A percentile compares a stretch with the other conserved stretches of the same genome.
Evolutionary conservation across 2,888 invertebrate species (phyloP).

Genomic region (Hirtodrosophila duncani): DNA sequence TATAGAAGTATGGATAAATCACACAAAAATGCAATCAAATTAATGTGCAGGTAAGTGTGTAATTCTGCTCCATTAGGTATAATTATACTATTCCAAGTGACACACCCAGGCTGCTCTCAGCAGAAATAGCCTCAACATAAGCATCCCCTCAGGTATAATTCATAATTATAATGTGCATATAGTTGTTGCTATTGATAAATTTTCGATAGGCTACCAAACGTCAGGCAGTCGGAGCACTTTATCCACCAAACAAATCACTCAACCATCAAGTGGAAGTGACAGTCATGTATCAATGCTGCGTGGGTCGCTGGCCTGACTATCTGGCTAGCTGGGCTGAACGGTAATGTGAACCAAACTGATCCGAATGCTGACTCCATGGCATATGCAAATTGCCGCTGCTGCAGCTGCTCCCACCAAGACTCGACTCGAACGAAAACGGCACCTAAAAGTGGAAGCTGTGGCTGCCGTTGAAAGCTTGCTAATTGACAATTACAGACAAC

Average conservation of each 20-base stretch:
- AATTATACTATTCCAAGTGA: too few species aligned
- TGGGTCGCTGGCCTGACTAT: slow-evolving; percentile 34
- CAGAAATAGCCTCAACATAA: too few species aligned
- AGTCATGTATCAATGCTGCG: slow-evolving; percentile 55
- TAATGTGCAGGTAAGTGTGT: too few species aligned
- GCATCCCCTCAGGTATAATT: too few species aligned
- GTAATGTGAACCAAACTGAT: slow-evolving; percentile 27
- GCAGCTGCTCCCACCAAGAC: slow-evolving; percentile 37
- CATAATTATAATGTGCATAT: too few species aligned
- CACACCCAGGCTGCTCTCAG: too few species aligned
- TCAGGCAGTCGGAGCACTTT: slow-evolving; percentile 21
- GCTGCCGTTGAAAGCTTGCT: slow-evolving; percentile 43
- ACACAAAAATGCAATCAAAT: too few species aligned
- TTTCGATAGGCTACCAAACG: slow-evolving; percentile 55
- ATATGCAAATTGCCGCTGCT: slow-evolving; percentile 52
- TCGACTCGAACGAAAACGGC: too few species aligned
- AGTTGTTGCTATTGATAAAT: too few species aligned
- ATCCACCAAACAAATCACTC: slow-evolving; percentile 33
- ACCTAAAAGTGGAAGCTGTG: slow-evolving; percentile 31
- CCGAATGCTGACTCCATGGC: slow-evolving; percentile 22
- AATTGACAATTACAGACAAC: slow-evolving; percentile 41
- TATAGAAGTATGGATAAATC: too few species aligned
- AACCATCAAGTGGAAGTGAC: slow-evolving; percentile 41
- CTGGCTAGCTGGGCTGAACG: slow-evolving; percentile 17
- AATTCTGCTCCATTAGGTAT: too few species aligned